Percentiles rank a stretch among this genome's conserved stretches.
These are phyloP conservation scores for Atrichornis clamosus DNA, from an alignment of 2,113 vertebrate genomes.

Conservation along the genomic window DNA sequence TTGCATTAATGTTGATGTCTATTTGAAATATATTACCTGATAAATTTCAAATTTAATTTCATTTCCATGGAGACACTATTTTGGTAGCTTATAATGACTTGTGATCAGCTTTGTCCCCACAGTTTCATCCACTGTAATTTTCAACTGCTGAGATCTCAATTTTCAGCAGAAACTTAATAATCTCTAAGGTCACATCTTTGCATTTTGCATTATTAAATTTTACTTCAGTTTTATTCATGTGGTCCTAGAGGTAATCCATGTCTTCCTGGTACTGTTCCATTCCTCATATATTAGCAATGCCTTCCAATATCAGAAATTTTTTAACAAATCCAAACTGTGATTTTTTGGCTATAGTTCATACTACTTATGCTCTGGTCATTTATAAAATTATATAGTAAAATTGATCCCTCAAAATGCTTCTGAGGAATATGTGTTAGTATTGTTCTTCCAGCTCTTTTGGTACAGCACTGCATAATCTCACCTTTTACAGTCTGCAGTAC, in stretches of 20 bases:
- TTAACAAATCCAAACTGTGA: neutral
- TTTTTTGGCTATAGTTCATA: neutral
- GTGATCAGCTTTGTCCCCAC: neutral
- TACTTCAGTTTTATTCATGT: neutral
- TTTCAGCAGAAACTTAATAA: neutral
- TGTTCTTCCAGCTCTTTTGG: neutral
- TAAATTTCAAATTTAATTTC: neutral
- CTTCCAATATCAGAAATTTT: neutral
- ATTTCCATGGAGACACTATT: neutral
- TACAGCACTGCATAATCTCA: neutral
- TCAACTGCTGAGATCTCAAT: neutral
- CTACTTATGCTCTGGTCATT: neutral
- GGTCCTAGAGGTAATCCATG: neutral
- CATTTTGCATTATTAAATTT: neutral
- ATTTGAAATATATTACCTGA: neutral
- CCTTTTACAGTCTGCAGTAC: neutral
- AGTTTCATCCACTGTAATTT: neutral
- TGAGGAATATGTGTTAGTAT: neutral
- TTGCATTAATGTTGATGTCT: neutral
- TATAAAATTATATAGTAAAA: neutral
- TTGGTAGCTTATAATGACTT: neutral
- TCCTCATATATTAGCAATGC: neutral
- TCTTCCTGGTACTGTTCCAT: neutral
- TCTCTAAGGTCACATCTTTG: neutral
- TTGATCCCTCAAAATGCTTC: neutral